Evolutionary conservation across 2,888 invertebrate species (phyloP).

Genomic region (Boloria euphrosyne): DNA sequence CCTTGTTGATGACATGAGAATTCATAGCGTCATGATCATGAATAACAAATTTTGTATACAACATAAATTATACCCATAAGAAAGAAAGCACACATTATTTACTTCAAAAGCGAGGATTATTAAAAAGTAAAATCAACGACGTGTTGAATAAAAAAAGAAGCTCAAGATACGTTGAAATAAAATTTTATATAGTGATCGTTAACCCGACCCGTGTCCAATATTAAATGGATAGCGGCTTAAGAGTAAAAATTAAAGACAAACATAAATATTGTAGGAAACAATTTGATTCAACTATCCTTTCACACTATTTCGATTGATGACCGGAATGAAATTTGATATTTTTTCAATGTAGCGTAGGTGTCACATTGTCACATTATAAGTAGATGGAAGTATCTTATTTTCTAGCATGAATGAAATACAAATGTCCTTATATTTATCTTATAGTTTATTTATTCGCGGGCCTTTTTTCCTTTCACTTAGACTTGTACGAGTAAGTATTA

Average conservation of each 20-base stretch:
- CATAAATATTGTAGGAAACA: slow-evolving; percentile 73
- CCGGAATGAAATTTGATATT: slow-evolving; percentile 76
- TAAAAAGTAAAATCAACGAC: slow-evolving; percentile 74
- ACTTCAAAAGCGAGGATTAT: slow-evolving; percentile 58
- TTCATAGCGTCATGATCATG: too few relatives aligned
- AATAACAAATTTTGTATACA: background rate
- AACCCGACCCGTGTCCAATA: slow-evolving; percentile 73
- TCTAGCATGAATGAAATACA: background rate
- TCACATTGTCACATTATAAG: slow-evolving; percentile 55
- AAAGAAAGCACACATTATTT: slow-evolving; percentile 43
- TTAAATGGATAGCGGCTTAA: slow-evolving; percentile 75
- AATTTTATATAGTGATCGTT: slow-evolving; percentile 80
- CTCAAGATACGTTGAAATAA: slow-evolving; percentile 73
- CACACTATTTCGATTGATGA: slow-evolving; percentile 63
- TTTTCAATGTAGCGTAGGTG: slow-evolving; percentile 58
- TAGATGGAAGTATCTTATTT: slow-evolving; percentile 1
- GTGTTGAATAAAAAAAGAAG: slow-evolving; percentile 72
- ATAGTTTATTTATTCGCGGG: too few relatives aligned
- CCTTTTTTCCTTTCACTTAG: too few relatives aligned
- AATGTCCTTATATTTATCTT: too few relatives aligned
- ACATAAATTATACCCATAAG: slow-evolving; percentile 7
- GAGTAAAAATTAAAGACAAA: slow-evolving; percentile 80
- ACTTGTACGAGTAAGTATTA: slow-evolving; percentile 27
- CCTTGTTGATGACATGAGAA: too few relatives aligned
- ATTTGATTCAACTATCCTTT: slow-evolving; percentile 65